phyloP scores from a whole-genome alignment of 2,888 invertebrate genomes.

The Julus scandinavius region DNA sequence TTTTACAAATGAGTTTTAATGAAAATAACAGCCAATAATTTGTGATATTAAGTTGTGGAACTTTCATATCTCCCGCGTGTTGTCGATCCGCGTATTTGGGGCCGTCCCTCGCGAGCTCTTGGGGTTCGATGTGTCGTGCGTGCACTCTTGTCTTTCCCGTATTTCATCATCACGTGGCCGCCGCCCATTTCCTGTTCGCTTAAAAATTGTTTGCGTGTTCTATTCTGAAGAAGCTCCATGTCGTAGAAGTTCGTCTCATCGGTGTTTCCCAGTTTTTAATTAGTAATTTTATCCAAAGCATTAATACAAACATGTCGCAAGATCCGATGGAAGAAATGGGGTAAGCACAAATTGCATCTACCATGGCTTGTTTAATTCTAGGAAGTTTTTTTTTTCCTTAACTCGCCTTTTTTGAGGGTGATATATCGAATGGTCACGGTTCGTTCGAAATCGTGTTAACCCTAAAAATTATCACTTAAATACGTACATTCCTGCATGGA shows the following conservation, averaged over 20 bases:
- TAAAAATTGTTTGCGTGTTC: conserved; percentile 21
- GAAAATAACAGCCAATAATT: too few species aligned
- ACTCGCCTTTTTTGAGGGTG: not conserved
- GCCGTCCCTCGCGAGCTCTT: not conserved
- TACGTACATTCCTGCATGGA: not conserved
- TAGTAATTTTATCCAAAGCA: not conserved
- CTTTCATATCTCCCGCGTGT: not conserved
- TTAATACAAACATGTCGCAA: not conserved
- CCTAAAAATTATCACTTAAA: not conserved
- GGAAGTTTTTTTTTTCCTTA: not conserved
- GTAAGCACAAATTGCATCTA: not conserved
- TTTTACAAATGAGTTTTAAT: too few species aligned
- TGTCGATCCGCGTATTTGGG: not conserved
- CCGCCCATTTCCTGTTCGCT: conserved; percentile 27
- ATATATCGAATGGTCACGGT: not conserved
- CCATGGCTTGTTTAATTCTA: not conserved
- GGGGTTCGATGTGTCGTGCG: not conserved
- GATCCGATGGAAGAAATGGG: conserved; percentile 23
- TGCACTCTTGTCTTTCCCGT: not conserved
- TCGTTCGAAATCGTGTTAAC: not conserved
- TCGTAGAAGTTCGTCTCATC: not conserved
- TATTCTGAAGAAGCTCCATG: not conserved
- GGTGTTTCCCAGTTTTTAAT: not conserved
- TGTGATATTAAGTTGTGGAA: not conserved
- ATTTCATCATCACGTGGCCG: not conserved